These are phyloP conservation scores for Tenodera sinensis DNA, from an alignment of 2,888 invertebrate species.

Conservation along the genomic window DNA sequence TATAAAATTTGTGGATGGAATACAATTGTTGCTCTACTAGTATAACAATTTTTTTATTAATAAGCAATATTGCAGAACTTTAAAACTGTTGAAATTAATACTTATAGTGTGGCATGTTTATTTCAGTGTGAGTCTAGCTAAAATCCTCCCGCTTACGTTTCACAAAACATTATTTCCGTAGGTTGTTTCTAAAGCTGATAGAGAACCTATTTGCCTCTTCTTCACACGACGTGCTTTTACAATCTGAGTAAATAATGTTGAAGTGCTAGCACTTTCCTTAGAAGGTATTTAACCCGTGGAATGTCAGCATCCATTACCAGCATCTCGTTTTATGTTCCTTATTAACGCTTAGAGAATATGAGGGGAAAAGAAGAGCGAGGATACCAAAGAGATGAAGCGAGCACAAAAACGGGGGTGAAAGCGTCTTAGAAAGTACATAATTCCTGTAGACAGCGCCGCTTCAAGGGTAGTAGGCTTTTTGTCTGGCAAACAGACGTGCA, in stretches of 20 bases:
- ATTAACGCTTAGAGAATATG: background rate
- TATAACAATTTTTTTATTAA: no score
- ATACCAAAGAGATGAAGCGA: background rate
- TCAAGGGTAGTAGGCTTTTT: background rate
- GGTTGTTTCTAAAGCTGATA: background rate
- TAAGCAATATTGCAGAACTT: no score
- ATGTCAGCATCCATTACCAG: background rate
- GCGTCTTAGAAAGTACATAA: background rate
- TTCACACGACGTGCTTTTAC: background rate
- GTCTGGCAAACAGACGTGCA: background rate
- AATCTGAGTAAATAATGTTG: background rate
- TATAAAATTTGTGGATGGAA: no score
- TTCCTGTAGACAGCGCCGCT: background rate
- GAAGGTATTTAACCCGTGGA: background rate
- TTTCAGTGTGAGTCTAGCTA: no score
- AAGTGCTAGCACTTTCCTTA: background rate
- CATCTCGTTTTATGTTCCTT: background rate
- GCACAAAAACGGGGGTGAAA: background rate
- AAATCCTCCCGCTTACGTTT: no score
- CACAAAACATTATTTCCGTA: background rate
- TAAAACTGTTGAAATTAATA: no score
- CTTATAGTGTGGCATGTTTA: no score
- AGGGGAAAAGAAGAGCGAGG: background rate
- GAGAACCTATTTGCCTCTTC: background rate
- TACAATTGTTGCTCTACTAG: no score